Evolutionary conservation across 2,113 vertebrate genomes (phyloP).

Genomic region (Danio rerio): GRCz12tu NC_133182.1:44830501-44831000

Average conservation of each 20-base stretch:
- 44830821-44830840: background rate
- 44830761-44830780: background rate
- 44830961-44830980: background rate
- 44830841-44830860: background rate
- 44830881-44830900: background rate
- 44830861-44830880: background rate
- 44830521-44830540: constrained; percentile 8
- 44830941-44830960: constrained; percentile 1
- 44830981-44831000: constrained; percentile 7
- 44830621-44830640: constrained; percentile 29
- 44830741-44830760: background rate
- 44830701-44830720: background rate
- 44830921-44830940: background rate
- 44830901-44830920: background rate
- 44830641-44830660: constrained; percentile 16
- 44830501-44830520: background rate
- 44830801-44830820: background rate
- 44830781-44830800: too few relatives aligned
- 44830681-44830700: background rate
- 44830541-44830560: constrained; percentile 18
- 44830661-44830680: background rate
- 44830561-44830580: background rate
- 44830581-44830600: constrained; percentile 28
- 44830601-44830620: constrained; percentile 22
- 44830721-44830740: background rate